phyloP scores from a whole-genome alignment of 2,888 invertebrate species.

The Drosophila leonis region DNA sequence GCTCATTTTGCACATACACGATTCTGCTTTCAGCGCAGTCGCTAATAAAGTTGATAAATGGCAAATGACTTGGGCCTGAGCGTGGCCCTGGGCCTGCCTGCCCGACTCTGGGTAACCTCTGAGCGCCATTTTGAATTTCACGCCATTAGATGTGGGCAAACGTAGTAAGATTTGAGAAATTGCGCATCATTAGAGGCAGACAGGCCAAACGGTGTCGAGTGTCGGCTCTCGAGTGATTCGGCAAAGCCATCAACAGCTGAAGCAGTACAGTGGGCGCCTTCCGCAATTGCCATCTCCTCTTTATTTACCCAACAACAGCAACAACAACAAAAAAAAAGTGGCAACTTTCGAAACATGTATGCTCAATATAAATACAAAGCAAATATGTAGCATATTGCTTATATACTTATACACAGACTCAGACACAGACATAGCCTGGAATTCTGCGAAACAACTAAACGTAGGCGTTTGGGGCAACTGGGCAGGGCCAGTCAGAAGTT shows the following conservation, averaged over 20 bases:
- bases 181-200: conserved; percentile 68
- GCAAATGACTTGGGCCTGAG: conserved; percentile 45
- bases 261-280: conserved; percentile 2
- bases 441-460: conserved; percentile 19
- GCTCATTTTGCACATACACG: not conserved
- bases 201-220: conserved; percentile 71
- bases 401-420: conserved; percentile 23
- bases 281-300: conserved; percentile 30
- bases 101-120: conserved; percentile 35
- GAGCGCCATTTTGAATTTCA: conserved; percentile 74
- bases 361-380: conserved; percentile 65
- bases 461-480: conserved; percentile 9
- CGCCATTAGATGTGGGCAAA: conserved; percentile 63
- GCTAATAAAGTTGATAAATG: conserved; percentile 78
- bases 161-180: conserved; percentile 71
- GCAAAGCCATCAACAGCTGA: conserved; percentile 57
- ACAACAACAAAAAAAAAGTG: conserved; percentile 49
- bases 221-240: conserved; percentile 53
- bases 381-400: conserved; percentile 48
- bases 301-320: conserved; percentile 56
- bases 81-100: not conserved
- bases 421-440: not conserved
- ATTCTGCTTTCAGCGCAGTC: conserved; percentile 18
- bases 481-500: conserved; percentile 33
- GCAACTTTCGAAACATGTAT: conserved; percentile 55